A percentile compares a stretch with the other conserved stretches of the same genome.
These are phyloP conservation scores for Rotaria macrura DNA, from an alignment of 2,888 invertebrate genomes.

Conservation along the genomic window DNA sequence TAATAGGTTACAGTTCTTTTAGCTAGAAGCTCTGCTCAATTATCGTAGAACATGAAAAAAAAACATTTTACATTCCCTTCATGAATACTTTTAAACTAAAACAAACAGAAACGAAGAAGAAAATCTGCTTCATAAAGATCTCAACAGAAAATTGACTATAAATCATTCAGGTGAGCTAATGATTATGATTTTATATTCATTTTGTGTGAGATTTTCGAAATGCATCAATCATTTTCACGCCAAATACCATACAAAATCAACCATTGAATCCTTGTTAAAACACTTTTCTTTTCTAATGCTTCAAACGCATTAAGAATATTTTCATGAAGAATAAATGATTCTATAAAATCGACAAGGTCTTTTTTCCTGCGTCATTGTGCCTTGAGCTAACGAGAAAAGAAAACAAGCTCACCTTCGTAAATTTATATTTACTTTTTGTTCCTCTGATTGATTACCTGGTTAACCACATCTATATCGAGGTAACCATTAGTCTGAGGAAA, in stretches of 20 bases:
- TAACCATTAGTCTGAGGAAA: no score
- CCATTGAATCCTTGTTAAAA: neutral
- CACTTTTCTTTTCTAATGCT: neutral
- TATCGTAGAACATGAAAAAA: neutral
- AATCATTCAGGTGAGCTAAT: neutral
- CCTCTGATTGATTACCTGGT: no score
- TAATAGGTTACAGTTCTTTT: neutral
- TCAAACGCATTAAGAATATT: neutral
- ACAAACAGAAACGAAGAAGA: neutral
- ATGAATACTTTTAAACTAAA: neutral
- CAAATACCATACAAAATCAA: neutral
- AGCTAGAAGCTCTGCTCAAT: neutral
- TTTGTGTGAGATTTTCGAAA: no score
- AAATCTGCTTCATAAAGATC: neutral
- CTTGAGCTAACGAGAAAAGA: no score
- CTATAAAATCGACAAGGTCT: neutral
- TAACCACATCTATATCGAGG: no score
- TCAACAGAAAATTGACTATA: neutral
- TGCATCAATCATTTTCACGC: no score
- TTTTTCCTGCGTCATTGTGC: no score
- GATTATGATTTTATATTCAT: neutral
- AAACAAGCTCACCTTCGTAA: no score
- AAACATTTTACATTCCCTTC: neutral
- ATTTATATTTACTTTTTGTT: no score
- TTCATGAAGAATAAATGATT: neutral